Evolutionary conservation across 2,888 invertebrate genomes (phyloP), one percentile per base, ranked within the genome.

Genomic region (Encarsia formosa): DNA sequence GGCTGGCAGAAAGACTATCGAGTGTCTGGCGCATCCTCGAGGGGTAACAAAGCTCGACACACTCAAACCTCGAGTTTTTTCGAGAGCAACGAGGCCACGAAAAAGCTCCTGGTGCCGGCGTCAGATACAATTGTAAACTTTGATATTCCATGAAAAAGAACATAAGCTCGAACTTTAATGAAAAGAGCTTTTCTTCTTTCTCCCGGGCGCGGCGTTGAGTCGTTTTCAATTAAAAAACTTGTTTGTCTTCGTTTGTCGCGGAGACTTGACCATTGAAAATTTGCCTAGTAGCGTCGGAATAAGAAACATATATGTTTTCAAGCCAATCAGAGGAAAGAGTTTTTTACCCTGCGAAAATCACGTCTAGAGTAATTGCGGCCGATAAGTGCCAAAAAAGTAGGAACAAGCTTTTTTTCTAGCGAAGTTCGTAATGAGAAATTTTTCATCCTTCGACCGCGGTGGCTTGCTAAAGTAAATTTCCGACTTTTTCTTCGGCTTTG

Each of bases 221-320:
- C 13, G 18, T 37, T 32, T 46, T 50, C 49, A 46, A 49, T 54
- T 54, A 50, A 50, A 54, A 54, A 50, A 54, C 49, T 54, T 54
- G 41, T 54, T 54, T 41, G 43, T 45, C 37, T 49, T 39, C 37
- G 37, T 49, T 45, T 35, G 35, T 8, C n/a, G n/a, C n/a, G n/a
- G n/a, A n/a, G 20, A 22, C 32, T 43, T 26, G 42, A 16, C 23
- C 26, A 26, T 26, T 11, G 26, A 11, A n/a, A n/a, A n/a, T n/a
- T n/a, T n/a, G n/a, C n/a, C n/a, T n/a, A n/a, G n/a, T n/a, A n/a
- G n/a, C n/a, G n/a, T n/a, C n/a, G n/a, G n/a, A n/a, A n/a, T n/a
- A n/a, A n/a, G n/a, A n/a, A n/a, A n/a, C n/a, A n/a, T n/a, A n/a
- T n/a, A n/a, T n/a, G n/a, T n/a, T n/a, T n/a, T n/a, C n/a, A n/a